Conservation (phyloP, 1,140 invertebrate genomes). For the Papilio machaon region DNA sequence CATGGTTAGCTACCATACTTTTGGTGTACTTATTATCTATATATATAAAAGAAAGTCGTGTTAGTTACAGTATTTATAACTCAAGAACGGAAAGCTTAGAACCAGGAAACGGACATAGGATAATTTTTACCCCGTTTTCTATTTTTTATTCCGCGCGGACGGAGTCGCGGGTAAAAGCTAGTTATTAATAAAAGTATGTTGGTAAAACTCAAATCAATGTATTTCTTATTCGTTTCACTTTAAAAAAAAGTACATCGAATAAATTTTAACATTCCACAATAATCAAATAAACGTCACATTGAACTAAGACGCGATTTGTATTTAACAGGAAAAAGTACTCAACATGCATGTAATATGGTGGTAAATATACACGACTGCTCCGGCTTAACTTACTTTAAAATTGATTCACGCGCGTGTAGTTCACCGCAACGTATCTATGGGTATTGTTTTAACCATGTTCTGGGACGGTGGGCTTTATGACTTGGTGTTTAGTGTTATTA, state of each 20-base stretch:
- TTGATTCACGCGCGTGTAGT: conserved; percentile 45
- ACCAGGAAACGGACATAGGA: too few relatives aligned
- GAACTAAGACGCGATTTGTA: neutral
- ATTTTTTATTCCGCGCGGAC: too few relatives aligned
- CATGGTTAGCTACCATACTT: neutral
- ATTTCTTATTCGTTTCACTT: neutral
- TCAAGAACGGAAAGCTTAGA: too few relatives aligned
- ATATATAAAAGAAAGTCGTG: too few relatives aligned
- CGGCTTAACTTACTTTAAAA: conserved; percentile 40
- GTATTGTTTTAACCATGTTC: conserved; percentile 19
- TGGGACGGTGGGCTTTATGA: conserved; percentile 49
- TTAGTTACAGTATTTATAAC: too few relatives aligned
- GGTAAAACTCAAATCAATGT: too few relatives aligned
- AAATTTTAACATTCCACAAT: neutral
- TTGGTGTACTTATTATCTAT: too few relatives aligned
- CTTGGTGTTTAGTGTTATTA: conserved; percentile 42
- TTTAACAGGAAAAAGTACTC: conserved; percentile 16
- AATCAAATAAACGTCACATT: neutral
- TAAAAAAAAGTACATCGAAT: neutral
- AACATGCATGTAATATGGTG: conserved; percentile 5
- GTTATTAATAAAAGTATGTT: too few relatives aligned
- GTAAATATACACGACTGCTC: conserved; percentile 9
- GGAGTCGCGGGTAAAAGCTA: too few relatives aligned
- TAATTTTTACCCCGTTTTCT: too few relatives aligned
- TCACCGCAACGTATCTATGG: conserved; percentile 26